Evolutionary conservation across 2,888 invertebrate species (phyloP), one percentile per base, ranked within the genome.

Genomic region (Fissipunctia ypsillon): DNA sequence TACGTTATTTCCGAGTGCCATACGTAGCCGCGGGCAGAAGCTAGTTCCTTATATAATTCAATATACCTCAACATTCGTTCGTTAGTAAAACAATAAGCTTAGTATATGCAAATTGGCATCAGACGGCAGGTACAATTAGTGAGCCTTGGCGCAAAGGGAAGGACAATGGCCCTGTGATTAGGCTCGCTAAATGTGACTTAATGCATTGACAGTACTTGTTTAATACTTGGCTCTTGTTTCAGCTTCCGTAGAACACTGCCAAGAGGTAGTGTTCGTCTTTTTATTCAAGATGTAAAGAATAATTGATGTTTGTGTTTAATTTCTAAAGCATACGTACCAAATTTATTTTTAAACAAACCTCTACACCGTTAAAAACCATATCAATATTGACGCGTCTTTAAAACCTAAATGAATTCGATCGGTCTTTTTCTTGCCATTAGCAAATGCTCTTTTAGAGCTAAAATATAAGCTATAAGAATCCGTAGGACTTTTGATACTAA

Each of bases 81-180:
- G 2, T 45, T 22, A 14, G 14, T 31, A 25, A 63, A 69, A 77
- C 61, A 81, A 70, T 77, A 57, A 57, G 54, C 52, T 56, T 52
- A 74, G 59, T 54, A 57, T 56, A 81, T 69, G 73, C 41, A 77
- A 83, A 84, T 80, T 60, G 65, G 38, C 52, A 52, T 81, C 61
- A 56, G 66, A 73, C 74, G 81, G 61, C 52, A 60, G 71, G 31
- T 35, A 68, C 52, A 83, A 78, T 86, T 84, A 78, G 67, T 52
- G 16, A 38, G 41, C 43, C 50, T 41, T 60, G 45, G 45, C 64
- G 22, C 67, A 67, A 68, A 72, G 38, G 60, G 59, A 45, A 66
- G 60, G 54, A 86, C 81, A 84, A 86, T 76, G 50, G 60, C 22
- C 71, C 22, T 50, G 59, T 81, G 35, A 84, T 85, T 70, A 76